Conservation (phyloP, 92 coral and sea anemone species). For the Epizoanthus illoricatus region DNA sequence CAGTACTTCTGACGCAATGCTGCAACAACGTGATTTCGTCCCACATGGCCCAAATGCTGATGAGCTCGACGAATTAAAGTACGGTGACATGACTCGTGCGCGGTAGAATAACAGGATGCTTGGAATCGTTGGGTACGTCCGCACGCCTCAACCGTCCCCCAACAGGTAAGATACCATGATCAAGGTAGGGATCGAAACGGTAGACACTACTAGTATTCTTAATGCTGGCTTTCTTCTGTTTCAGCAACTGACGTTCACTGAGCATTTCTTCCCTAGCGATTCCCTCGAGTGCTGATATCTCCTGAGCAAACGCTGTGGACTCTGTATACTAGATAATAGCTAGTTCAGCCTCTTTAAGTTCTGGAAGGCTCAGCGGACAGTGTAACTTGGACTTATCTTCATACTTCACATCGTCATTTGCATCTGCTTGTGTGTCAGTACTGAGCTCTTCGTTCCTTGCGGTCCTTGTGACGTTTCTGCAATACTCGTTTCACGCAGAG, state of each 20-base stretch:
- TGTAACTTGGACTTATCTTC: slow-evolving; percentile 20
- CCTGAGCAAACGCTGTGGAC: no score
- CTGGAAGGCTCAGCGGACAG: slow-evolving; percentile 46
- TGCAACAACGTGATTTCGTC: slow-evolving; percentile 63
- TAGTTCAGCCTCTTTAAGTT: slow-evolving; percentile 49
- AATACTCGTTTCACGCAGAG: no score
- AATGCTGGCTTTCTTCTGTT: slow-evolving; percentile 28
- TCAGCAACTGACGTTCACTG: slow-evolving; percentile 23
- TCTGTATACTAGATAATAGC: slow-evolving; percentile 48
- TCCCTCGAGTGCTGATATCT: slow-evolving; percentile 32
- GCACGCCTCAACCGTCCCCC: slow-evolving; percentile 70
- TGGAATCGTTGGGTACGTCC: slow-evolving; percentile 56
- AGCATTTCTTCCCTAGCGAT: slow-evolving; percentile 6
- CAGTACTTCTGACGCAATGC: slow-evolving; percentile 60
- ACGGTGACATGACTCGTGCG: no score
- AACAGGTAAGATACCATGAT: slow-evolving; percentile 58
- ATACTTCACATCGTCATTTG: slow-evolving; percentile 7
- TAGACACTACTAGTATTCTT: slow-evolving; percentile 51
- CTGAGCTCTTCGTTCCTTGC: slow-evolving; percentile 11
- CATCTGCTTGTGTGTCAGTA: slow-evolving; percentile 16
- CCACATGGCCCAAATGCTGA: slow-evolving; percentile 59
- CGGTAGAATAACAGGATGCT: slow-evolving; percentile 41
- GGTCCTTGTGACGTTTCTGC: no score
- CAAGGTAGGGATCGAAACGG: slow-evolving; percentile 61
- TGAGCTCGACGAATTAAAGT: slow-evolving; percentile 44